Evolutionary conservation across 2,888 invertebrate species (phyloP).

Genomic region (Amblyteles armatorius): DNA sequence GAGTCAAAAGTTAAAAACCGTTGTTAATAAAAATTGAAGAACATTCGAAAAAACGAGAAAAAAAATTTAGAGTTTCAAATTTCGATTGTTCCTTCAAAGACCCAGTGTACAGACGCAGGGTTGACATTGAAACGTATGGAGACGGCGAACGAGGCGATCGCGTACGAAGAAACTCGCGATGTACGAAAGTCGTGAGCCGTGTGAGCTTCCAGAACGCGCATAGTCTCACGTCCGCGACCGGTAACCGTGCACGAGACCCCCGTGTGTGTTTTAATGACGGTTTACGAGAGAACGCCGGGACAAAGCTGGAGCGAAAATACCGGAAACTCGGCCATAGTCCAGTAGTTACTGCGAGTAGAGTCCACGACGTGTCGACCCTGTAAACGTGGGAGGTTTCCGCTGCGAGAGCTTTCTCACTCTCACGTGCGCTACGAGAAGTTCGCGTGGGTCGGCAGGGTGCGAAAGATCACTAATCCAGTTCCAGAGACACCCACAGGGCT

Average conservation of each 20-base stretch:
- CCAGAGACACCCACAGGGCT: background rate
- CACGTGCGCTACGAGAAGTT: background rate
- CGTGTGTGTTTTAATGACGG: slow-evolving; percentile 37
- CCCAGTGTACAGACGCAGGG: background rate
- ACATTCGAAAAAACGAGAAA: no score
- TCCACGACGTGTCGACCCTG: slow-evolving; percentile 48
- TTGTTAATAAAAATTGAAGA: no score
- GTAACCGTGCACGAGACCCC: slow-evolving; percentile 1
- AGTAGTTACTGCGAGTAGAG: slow-evolving; percentile 28
- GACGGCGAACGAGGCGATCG: background rate
- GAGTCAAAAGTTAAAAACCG: no score
- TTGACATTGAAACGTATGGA: background rate
- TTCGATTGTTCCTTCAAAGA: no score
- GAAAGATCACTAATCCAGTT: slow-evolving; percentile 57
- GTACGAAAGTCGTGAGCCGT: background rate
- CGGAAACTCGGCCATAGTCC: slow-evolving; percentile 15
- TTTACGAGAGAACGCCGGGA: slow-evolving; percentile 27
- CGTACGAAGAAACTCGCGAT: background rate
- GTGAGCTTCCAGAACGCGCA: slow-evolving; percentile 6
- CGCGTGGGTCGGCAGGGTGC: slow-evolving; percentile 38
- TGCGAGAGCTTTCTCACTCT: slow-evolving; percentile 1
- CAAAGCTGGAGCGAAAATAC: slow-evolving; percentile 7
- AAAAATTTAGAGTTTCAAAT: no score
- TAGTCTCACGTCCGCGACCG: slow-evolving; percentile 22
- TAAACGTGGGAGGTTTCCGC: slow-evolving; percentile 20